Percentiles rank a stretch among this genome's conserved stretches.
Conservation (phyloP, 1,140 invertebrate species). For the Ganaspis sp. region DNA sequence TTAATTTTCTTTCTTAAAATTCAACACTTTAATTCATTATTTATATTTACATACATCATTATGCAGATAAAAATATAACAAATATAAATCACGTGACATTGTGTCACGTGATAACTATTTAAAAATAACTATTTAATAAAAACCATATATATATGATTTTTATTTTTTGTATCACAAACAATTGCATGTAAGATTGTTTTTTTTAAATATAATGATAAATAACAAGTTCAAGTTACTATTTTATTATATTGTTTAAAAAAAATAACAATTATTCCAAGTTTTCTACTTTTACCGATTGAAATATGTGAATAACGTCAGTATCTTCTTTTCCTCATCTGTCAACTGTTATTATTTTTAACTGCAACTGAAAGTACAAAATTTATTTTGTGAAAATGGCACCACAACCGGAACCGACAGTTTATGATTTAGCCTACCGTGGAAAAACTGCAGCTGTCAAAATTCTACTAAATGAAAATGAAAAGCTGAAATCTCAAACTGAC, state of each 20-base stretch:
- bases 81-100: no score
- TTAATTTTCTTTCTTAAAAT: no score
- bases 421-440: constrained; percentile 70
- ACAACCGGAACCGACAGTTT: constrained; percentile 43
- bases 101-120: no score
- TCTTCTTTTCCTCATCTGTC: constrained; percentile 16
- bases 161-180: no score
- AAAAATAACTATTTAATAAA: no score
- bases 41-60: no score
- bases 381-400: constrained; percentile 21
- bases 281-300: background rate
- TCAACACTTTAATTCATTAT: no score
- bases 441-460: constrained; percentile 61
- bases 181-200: no score
- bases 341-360: background rate
- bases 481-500: constrained; percentile 61
- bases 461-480: constrained; percentile 57
- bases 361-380: background rate
- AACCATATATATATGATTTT: no score
- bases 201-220: no score
- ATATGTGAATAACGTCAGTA: background rate
- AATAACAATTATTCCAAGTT: background rate
- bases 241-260: background rate
- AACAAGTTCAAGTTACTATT: background rate
- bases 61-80: no score